Percentiles rank a stretch among this genome's conserved stretches.
Conservation (phyloP, 2,113 vertebrate genomes). For the Paradoxurus hermaphroditus region DNA sequence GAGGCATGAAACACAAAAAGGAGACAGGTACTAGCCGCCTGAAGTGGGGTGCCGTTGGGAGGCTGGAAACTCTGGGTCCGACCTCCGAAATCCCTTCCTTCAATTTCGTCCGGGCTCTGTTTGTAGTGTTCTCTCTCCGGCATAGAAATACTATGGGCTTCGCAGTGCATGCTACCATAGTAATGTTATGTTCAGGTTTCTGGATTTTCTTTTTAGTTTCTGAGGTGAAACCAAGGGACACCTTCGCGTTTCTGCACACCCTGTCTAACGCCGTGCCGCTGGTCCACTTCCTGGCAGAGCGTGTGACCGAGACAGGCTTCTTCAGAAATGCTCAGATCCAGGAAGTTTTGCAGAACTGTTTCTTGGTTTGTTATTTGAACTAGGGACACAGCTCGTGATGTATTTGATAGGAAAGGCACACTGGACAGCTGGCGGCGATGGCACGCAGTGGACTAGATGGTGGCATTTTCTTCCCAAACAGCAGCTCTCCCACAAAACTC, state of each 20-base stretch:
- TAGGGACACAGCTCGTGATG: background rate
- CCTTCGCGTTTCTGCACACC: background rate
- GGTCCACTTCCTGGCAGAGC: background rate
- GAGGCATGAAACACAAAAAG: background rate
- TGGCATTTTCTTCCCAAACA: background rate
- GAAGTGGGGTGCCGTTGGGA: background rate
- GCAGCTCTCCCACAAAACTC: background rate
- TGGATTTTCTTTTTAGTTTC: background rate
- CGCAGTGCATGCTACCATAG: background rate
- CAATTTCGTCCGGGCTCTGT: background rate
- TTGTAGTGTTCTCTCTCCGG: background rate
- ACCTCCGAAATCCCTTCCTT: background rate
- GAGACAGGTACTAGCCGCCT: background rate
- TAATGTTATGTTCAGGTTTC: background rate
- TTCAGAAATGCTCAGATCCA: background rate
- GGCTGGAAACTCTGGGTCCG: background rate
- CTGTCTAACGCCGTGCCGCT: background rate
- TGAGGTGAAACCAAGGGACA: too few species aligned
- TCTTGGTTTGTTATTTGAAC: background rate
- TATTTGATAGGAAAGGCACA: background rate
- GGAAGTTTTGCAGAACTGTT: background rate
- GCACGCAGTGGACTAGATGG: background rate
- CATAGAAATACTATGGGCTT: background rate
- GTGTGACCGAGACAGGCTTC: background rate
- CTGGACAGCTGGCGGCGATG: background rate